These are phyloP conservation scores for Silurus glanis DNA, from an alignment of 2,113 vertebrate genomes.

Conservation along the genomic window DNA sequence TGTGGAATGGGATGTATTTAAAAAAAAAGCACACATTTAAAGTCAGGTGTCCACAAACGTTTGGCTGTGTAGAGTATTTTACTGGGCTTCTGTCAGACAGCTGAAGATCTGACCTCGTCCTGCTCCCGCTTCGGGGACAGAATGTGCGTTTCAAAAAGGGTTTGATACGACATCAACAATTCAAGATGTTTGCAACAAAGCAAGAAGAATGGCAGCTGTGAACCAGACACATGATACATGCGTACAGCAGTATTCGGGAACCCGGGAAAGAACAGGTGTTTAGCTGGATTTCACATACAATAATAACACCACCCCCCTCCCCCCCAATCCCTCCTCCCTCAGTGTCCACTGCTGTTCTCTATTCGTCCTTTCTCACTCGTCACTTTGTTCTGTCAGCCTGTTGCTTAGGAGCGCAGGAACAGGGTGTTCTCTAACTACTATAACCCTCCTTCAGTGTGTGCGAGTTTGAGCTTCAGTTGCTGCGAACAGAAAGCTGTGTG, in stretches of 20 bases:
- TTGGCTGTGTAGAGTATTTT: no score
- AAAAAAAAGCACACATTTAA: no score
- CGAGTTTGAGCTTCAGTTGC: background rate
- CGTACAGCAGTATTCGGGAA: no score
- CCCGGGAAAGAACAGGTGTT: background rate
- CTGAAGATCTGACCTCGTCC: background rate
- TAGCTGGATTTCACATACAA: background rate
- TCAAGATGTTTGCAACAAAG: constrained; percentile 1
- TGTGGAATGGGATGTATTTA: no score
- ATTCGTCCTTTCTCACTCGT: background rate
- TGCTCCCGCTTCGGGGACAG: background rate
- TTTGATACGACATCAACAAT: background rate
- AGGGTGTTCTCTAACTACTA: constrained; percentile 45
- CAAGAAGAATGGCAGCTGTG: background rate
- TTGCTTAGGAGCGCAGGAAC: constrained; percentile 33
- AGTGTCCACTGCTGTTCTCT: background rate
- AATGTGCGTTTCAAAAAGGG: background rate
- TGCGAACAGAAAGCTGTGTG: constrained; percentile 13
- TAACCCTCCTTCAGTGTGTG: constrained; percentile 11
- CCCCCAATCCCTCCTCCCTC: no score
- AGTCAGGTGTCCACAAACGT: no score
- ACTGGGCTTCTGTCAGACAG: background rate
- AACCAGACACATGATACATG: background rate
- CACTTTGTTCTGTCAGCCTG: constrained; percentile 31
- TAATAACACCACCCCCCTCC: background rate